Evolutionary conservation across 2,888 invertebrate genomes (phyloP), one percentile per base, ranked within the genome.

Genomic region (Mythimna ferrago): DNA sequence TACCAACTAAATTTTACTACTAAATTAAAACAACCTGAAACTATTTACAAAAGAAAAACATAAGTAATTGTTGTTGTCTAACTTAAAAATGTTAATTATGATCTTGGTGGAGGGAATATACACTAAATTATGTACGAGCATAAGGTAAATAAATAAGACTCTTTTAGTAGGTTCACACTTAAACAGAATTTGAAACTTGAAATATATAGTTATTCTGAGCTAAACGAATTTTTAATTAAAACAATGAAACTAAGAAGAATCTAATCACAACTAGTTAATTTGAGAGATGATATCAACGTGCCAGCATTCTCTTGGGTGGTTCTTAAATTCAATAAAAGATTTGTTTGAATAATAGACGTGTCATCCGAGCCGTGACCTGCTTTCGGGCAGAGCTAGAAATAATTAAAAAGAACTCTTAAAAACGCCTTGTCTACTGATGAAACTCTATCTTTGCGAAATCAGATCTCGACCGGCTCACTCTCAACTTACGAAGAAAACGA

Each of bases 371-470:
- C 89, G 85, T 84, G 89, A 87, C 90, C 90, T 90, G 90, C 90
- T 93, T 90, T 81, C 88, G 88, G 85, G 86, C 85, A 88, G 87
- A 89, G 89, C 88, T 86, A 83, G 82, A 93, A 90, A 92, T 93
- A 94, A 94, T 94, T 93, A 93, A 93, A 93, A 93, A 94, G 94
- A 95, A 95, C 92, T 94, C 94, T 90, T 93, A 94, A 92, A 94
- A 95, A 92, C 91, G 90, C 88, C 89, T 90, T 88, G 90, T 89
- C 89, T 91, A 89, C 89, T 90, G 89, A 91, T 91, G 95, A 94
- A 95, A 95, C 93, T 95, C 93, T 94, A 95, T 94, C 93, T 93
- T 91, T 88, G 92, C 93, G 95, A 94, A 95, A 95, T 93, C 92
- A 93, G 94, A 95, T 93, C 92, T 89, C 89, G 87, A 84, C 86